phyloP scores from a whole-genome alignment of 2,888 invertebrate genomes.

The Chironomus riparius region DNA sequence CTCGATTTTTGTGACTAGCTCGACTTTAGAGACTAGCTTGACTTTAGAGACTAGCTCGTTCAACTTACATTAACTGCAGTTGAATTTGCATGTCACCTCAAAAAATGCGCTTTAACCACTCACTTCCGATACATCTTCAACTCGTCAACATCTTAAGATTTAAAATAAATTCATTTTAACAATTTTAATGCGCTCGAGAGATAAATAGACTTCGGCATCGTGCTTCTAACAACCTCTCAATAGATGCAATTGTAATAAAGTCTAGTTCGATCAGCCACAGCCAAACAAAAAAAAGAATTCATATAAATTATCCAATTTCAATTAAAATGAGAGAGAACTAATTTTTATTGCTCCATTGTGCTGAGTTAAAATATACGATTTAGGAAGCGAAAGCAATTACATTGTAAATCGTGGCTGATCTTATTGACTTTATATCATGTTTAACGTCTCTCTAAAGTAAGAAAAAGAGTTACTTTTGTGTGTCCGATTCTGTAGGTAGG shows the following conservation, averaged over 20 bases:
- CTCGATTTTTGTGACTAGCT: too few relatives aligned
- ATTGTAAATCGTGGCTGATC: slow-evolving; percentile 22
- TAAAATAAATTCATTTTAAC: too few relatives aligned
- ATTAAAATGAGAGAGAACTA: slow-evolving; percentile 21
- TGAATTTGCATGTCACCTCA: too few relatives aligned
- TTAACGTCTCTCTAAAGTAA: neutral
- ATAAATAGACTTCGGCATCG: neutral
- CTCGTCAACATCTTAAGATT: too few relatives aligned
- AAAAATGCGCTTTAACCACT: neutral
- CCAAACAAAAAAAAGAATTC: neutral
- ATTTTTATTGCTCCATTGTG: slow-evolving; percentile 27
- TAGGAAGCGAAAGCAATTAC: slow-evolving; percentile 23
- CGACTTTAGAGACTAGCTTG: too few relatives aligned
- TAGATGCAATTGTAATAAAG: too few relatives aligned
- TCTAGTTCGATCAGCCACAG: neutral
- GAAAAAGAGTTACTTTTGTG: too few relatives aligned
- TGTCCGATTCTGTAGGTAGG: too few relatives aligned
- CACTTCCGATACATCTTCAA: too few relatives aligned
- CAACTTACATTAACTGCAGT: too few relatives aligned
- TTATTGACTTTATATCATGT: slow-evolving; percentile 2
- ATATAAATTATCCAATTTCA: slow-evolving; percentile 25
- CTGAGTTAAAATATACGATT: neutral
- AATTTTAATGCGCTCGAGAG: too few relatives aligned
- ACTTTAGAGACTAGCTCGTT: too few relatives aligned
- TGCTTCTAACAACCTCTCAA: neutral